Percentiles rank a stretch among this genome's conserved stretches.
These are phyloP conservation scores for Helicolenus hilgendorfi DNA, from an alignment of 2,797 vertebrate species.

Conservation along the genomic window DNA sequence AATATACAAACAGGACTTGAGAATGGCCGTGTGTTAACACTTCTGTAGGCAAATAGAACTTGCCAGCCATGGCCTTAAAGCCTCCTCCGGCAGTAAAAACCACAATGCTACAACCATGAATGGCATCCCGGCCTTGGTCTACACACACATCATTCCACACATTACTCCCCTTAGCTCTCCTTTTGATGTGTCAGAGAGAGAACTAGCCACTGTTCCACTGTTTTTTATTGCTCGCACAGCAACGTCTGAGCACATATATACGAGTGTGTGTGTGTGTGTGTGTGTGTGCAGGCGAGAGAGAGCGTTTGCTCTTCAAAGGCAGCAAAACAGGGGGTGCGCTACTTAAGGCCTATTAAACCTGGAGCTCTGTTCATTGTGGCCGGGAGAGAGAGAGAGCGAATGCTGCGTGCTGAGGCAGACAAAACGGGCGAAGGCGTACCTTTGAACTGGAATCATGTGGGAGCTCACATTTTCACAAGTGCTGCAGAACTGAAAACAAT, in stretches of 20 bases:
- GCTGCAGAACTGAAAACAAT: constrained; percentile 88
- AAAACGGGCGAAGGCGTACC: constrained; percentile 81
- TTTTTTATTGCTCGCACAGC: constrained; percentile 82
- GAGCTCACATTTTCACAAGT: constrained; percentile 88
- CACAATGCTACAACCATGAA: constrained; percentile 78
- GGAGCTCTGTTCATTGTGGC: constrained; percentile 82
- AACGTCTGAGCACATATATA: constrained; percentile 45
- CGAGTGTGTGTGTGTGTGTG: constrained; percentile 19
- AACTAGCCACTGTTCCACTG: constrained; percentile 78
- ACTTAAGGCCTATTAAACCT: constrained; percentile 90
- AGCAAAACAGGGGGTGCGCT: constrained; percentile 68
- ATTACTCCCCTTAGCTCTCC: constrained; percentile 81
- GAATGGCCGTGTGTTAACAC: constrained; percentile 48
- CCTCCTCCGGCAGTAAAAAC: constrained; percentile 71
- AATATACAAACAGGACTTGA: constrained; percentile 25
- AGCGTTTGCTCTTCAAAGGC: constrained; percentile 87
- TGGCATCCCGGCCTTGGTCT: constrained; percentile 80
- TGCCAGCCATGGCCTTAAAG: constrained; percentile 63
- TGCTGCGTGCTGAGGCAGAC: constrained; percentile 83
- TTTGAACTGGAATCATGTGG: constrained; percentile 90
- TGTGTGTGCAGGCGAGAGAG: constrained; percentile 20
- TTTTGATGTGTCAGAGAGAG: constrained; percentile 86
- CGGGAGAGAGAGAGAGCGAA: constrained; percentile 56
- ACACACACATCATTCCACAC: constrained; percentile 84
- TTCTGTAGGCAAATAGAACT: constrained; percentile 38